phyloP scores from a whole-genome alignment of 1,140 invertebrate species.

The Euschistus heros region DNA sequence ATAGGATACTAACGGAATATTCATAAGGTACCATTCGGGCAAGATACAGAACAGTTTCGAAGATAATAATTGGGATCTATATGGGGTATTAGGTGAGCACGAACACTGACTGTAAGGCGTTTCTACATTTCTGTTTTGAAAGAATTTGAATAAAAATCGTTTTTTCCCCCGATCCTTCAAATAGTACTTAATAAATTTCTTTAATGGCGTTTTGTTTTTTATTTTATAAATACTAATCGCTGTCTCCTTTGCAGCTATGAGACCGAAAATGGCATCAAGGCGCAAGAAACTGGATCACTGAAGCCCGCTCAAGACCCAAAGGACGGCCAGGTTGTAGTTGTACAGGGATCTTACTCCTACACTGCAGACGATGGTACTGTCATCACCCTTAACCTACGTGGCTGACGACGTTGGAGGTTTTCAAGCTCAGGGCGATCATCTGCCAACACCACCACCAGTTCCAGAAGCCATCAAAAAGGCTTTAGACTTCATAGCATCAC shows the following conservation, averaged over 20 bases:
- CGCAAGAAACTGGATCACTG: conserved; percentile 20
- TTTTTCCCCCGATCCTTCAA: too few relatives aligned
- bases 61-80: too few relatives aligned
- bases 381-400: conserved; percentile 55
- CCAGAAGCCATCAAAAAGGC: conserved; percentile 61
- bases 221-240: too few relatives aligned
- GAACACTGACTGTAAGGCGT: too few relatives aligned
- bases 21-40: too few relatives aligned
- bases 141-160: too few relatives aligned
- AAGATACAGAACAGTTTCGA: too few relatives aligned
- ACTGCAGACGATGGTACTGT: conserved; percentile 59
- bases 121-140: too few relatives aligned
- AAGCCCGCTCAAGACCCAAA: conserved; percentile 23
- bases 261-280: conserved; percentile 26
- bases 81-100: too few relatives aligned
- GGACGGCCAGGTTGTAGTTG: conserved; percentile 46
- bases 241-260: conserved; percentile 22
- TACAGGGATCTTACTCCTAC: conserved; percentile 50
- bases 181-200: too few relatives aligned
- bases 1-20: too few relatives aligned
- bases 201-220: too few relatives aligned
- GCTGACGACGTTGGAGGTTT: conserved; percentile 58
- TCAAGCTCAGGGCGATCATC: conserved; percentile 45
- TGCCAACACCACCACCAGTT: conserved; percentile 57
- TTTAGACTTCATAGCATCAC: conserved; percentile 49